Evolutionary conservation across 2,797 vertebrate species (phyloP), one percentile per base, ranked within the genome.

Genomic region (Aulostomus chinensis): DNA sequence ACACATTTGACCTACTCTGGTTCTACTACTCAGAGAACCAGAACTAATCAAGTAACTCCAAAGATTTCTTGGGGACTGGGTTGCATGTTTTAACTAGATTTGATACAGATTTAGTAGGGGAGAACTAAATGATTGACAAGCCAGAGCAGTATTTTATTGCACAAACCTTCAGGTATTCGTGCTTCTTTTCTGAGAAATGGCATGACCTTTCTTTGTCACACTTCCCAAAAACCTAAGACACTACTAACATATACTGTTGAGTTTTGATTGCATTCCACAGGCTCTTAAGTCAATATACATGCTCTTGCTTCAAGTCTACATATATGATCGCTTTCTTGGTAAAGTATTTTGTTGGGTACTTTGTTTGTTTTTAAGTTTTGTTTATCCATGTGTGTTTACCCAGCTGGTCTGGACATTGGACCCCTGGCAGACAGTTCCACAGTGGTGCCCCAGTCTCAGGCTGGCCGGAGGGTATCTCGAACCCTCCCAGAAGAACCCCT

Each of bases 401-500:
- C 85, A 96, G 94, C 93, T 88, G 95, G 93, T 41, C 76, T 98
- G 77, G 94, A 96, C 67, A 87, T 96, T 8, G 92, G 92, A 46
- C 83, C 92, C 38, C 86, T 95, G 65, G 61, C 93, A 47, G 94
- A 93, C 48, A 86, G 91, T 49, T 91, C 93, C 41, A 88, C 93
- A 5, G 87, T 90, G 54, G 70, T 89, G 58, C 86, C 92, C 59
- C 94, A 92, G 43, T 85, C 92, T 0, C 93, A 86, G 35, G 81
- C 86, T 47, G 90, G 52, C 57, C 93, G 50, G 20, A 93, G 91
- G 72, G 88, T 86, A 20, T 91, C 93, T 40, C 91, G 94, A 20
- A 87, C 93, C 5, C 62, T 96, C 52, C 90, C 88, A 41, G 96
- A 98, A 34, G 97, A 99, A 69, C 97, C 93, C 13, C 77, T 99